A percentile compares a stretch with the other conserved stretches of the same genome.
Conservation (phyloP, 2,797 vertebrate species). For the Poecilia gillii region DNA sequence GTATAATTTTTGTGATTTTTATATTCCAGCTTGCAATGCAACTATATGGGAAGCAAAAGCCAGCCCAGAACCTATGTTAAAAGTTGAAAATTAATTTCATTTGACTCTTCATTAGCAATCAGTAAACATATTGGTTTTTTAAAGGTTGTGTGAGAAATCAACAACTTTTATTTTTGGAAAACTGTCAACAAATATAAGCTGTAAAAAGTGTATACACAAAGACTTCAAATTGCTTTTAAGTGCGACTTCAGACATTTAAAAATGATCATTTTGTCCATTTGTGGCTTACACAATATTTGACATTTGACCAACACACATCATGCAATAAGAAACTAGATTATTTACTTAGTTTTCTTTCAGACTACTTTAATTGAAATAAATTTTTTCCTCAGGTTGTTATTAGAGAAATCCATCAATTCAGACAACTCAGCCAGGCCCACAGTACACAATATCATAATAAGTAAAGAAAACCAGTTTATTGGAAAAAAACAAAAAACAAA, state of each 20-base stretch:
- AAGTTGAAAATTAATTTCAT: slow-evolving; percentile 30
- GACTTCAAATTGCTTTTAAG: background rate
- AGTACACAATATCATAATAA: background rate
- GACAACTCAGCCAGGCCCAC: background rate
- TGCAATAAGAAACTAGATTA: slow-evolving; percentile 6
- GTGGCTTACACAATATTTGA: slow-evolving; percentile 17
- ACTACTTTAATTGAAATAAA: slow-evolving; percentile 37
- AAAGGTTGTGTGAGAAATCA: slow-evolving; percentile 14
- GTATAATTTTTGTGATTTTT: slow-evolving; percentile 34
- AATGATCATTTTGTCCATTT: background rate
- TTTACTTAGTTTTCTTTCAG: slow-evolving; percentile 27
- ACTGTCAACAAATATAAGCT: background rate
- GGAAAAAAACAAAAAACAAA: background rate
- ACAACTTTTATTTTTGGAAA: slow-evolving; percentile 12
- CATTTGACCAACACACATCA: slow-evolving; percentile 15
- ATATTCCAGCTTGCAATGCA: slow-evolving; percentile 44
- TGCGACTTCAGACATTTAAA: slow-evolving; percentile 1
- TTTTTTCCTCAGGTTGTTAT: background rate
- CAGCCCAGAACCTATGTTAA: slow-evolving; percentile 33
- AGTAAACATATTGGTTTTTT: background rate
- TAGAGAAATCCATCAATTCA: background rate
- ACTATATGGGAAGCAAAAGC: slow-evolving; percentile 52
- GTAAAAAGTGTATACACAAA: background rate
- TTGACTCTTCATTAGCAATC: slow-evolving; percentile 40
- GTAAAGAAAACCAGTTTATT: background rate